Evolutionary conservation across 2,888 invertebrate genomes (phyloP).

Genomic region (Scrobipalpa costella): DNA sequence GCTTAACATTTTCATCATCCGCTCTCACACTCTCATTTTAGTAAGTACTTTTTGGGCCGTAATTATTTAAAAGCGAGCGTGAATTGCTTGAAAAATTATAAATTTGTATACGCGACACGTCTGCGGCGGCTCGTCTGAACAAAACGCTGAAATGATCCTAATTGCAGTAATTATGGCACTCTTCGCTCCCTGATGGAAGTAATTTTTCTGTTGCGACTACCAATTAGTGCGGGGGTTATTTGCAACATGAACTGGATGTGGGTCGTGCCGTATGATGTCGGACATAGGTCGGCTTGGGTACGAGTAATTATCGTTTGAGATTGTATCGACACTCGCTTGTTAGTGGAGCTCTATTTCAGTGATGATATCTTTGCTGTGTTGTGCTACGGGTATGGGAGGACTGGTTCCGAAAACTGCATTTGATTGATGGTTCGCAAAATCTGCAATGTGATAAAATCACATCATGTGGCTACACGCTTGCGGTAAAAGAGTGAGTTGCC

Average conservation of each 20-base stretch:
- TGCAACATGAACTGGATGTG: slow-evolving; percentile 58
- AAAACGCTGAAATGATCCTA: slow-evolving; percentile 66
- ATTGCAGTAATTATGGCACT: slow-evolving; percentile 76
- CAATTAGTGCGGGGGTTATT: slow-evolving; percentile 67
- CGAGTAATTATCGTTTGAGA: not conserved
- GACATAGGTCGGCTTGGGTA: not conserved
- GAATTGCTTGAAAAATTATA: slow-evolving; percentile 55
- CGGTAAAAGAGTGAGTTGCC: no score
- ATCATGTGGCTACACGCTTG: no score
- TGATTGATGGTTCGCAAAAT: no score
- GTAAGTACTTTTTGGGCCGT: slow-evolving; percentile 36
- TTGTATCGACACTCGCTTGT: not conserved
- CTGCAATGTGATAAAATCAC: no score
- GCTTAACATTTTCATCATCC: slow-evolving; percentile 12
- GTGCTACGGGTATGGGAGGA: no score
- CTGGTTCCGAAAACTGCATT: no score
- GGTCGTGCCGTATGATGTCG: slow-evolving; percentile 49
- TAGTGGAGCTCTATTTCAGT: not conserved
- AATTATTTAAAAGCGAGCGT: slow-evolving; percentile 47
- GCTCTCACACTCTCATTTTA: slow-evolving; percentile 10
- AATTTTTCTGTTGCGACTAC: slow-evolving; percentile 75
- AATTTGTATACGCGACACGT: slow-evolving; percentile 71
- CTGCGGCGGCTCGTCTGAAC: slow-evolving; percentile 56
- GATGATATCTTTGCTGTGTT: not conserved
- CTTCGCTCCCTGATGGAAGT: slow-evolving; percentile 76